Evolutionary conservation across 2,888 invertebrate genomes (phyloP), one percentile per base, ranked within the genome.

Genomic region (Argyresthia albistria): DNA sequence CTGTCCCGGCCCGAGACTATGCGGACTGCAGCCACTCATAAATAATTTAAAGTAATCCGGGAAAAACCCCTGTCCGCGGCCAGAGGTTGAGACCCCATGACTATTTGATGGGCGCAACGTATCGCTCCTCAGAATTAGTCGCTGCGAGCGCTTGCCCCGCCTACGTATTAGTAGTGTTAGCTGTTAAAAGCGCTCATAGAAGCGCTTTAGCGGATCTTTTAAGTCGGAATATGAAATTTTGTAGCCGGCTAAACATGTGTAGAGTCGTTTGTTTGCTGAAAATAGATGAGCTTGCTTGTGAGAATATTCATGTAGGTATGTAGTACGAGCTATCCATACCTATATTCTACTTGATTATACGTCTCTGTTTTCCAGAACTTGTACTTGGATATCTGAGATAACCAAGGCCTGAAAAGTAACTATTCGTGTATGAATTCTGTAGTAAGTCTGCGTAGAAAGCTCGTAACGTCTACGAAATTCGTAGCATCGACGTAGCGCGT

Each of bases 31-130:
- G 12, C 51, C 72, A 71, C 82, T 86, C 86, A 87, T 87, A 84
- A 87, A 87, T 87, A 83, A 87, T 87, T 80, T 81, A 87, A 74
- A 73, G 69, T 79, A 79, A 84, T 81, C 78, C 79, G 69, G 73
- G 78, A 83, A 83, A 84, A 82, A 77, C 76, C 70, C 69, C 70
- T 77, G 80, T 78, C 80, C 77, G 72, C 76, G 76, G 63, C 67
- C 67, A 65, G 56, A 63, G 70, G 70, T 70, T 69, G 67, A 63
- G 61, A 63, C 62, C 60, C 61, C 67, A 79, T 81, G 73, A 79
- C 72, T 80, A 75, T 76, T 81, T 80, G 69, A 83, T 79, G 80
- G 58, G 65, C 60, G 60, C 68, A 43, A 35, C 55, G 50, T 50
- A 52, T 55, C 48, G 45, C 51, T 39, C 46, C 36, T 46, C 11